These are phyloP conservation scores for Eilema sororculum DNA, from an alignment of 2,888 invertebrate genomes.

Conservation along the genomic window DNA sequence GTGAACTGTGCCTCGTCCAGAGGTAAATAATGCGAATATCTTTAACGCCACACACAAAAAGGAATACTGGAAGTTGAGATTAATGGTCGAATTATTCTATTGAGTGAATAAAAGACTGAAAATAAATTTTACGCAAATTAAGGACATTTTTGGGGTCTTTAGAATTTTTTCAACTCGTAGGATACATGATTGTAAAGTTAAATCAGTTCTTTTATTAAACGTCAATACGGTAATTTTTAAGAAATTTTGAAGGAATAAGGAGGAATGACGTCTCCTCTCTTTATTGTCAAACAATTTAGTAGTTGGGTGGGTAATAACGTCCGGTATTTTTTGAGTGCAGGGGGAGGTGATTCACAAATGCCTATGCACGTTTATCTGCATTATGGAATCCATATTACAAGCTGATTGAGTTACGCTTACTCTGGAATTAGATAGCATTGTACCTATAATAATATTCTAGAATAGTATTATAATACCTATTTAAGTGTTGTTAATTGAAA, in stretches of 20 bases:
- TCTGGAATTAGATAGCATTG: neutral
- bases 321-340: too few species aligned
- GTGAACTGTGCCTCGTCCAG: constrained; percentile 62
- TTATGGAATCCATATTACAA: neutral
- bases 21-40: constrained; percentile 64
- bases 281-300: too few species aligned
- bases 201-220: neutral
- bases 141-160: constrained; percentile 2
- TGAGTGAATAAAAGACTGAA: constrained; percentile 9
- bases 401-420: neutral
- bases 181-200: too few species aligned
- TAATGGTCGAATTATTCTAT: constrained; percentile 35
- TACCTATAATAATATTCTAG: neutral
- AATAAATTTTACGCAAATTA: constrained; percentile 18
- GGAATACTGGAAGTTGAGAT: constrained; percentile 30
- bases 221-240: too few species aligned
- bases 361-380: neutral
- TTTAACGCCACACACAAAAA: constrained; percentile 52
- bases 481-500: constrained; percentile 2
- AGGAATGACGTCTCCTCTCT: too few species aligned
- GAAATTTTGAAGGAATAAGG: too few species aligned
- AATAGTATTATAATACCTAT: neutral
- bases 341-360: too few species aligned
- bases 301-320: too few species aligned
- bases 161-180: neutral